Conservation (phyloP, 2,113 vertebrate genomes). For the Thermophis baileyi region DNA sequence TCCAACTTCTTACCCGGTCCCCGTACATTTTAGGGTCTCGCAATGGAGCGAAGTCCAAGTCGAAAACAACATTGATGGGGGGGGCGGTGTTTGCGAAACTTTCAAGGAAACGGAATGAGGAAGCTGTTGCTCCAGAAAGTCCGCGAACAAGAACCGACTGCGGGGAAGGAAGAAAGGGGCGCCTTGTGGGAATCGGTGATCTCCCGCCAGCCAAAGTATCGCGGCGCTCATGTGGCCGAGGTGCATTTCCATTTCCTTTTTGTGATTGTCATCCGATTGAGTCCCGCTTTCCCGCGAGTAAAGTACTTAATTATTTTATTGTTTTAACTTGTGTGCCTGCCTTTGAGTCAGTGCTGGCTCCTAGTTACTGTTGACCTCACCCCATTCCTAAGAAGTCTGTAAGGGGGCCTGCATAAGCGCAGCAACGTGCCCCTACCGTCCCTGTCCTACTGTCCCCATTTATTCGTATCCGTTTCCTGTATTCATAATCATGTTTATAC, state of each 20-base stretch:
- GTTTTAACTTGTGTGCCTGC: background rate
- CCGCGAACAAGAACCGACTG: background rate
- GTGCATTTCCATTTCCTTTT: background rate
- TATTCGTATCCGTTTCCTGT: too few species aligned
- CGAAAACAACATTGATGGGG: background rate
- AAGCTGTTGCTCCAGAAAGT: background rate
- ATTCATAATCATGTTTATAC: too few species aligned
- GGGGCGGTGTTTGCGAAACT: background rate
- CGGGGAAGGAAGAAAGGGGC: background rate
- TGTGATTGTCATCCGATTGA: background rate
- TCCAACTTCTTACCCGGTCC: background rate
- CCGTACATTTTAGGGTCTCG: too few species aligned
- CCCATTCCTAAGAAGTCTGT: too few species aligned
- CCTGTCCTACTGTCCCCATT: too few species aligned
- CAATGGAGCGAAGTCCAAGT: background rate
- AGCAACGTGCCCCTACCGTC: too few species aligned
- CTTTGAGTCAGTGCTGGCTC: background rate
- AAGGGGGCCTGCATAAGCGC: too few species aligned
- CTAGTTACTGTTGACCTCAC: too few species aligned
- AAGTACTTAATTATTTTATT: background rate
- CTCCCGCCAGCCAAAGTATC: background rate
- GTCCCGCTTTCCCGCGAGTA: background rate
- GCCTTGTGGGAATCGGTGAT: background rate
- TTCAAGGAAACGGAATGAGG: background rate
- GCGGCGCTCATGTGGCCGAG: background rate